These are phyloP conservation scores for Micronycteris hirsuta DNA, from an alignment of 2,113 vertebrate species.

Conservation along the genomic window DNA sequence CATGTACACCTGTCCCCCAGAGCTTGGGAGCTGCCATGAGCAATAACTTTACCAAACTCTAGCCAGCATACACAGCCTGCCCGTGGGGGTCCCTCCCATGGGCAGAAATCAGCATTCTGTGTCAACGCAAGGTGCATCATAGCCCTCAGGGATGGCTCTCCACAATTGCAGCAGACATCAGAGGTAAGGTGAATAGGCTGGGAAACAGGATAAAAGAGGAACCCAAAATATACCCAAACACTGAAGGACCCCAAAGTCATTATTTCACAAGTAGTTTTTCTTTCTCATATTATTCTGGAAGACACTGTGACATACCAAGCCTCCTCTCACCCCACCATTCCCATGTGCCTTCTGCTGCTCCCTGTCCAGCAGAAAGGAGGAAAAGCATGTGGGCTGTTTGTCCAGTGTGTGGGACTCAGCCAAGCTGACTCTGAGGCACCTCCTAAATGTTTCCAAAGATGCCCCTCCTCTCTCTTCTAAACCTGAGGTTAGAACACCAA, in stretches of 20 bases:
- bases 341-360: background rate
- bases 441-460: background rate
- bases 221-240: too few relatives aligned
- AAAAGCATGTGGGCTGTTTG: accelerated
- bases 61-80: background rate
- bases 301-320: background rate
- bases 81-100: accelerated
- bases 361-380: background rate
- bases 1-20: accelerated
- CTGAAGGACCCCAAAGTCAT: background rate
- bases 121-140: background rate
- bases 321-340: accelerated
- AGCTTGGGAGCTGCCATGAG: accelerated
- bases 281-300: background rate
- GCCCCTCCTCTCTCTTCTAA: background rate
- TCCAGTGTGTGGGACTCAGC: background rate
- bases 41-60: background rate
- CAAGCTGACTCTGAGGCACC: background rate
- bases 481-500: background rate
- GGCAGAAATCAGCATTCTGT: background rate
- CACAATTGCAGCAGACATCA: background rate
- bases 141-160: background rate
- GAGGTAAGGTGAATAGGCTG: background rate
- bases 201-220: background rate
- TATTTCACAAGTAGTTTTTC: background rate